Conservation (phyloP, 2,797 vertebrate genomes). For the Crocodylus rhombifer region DNA sequence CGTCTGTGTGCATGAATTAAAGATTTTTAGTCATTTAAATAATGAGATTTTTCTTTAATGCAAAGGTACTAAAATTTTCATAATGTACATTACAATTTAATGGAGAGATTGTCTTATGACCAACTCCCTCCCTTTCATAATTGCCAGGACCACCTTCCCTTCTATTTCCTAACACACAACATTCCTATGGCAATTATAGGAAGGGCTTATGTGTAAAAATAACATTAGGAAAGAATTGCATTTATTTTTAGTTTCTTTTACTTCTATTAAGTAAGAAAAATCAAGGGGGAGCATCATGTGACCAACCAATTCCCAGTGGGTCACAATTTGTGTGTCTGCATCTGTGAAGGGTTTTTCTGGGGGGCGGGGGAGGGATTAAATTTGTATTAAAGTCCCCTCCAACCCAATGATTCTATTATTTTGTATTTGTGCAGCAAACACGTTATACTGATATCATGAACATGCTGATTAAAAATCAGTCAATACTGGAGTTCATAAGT, state of each 20-base stretch:
- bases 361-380: too few species aligned
- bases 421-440: not conserved
- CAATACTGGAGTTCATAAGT: not conserved
- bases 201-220: not conserved
- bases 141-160: not conserved
- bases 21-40: not conserved
- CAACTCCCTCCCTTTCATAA: not conserved
- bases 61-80: accelerated
- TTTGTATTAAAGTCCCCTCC: not conserved
- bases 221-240: not conserved
- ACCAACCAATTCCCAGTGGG: not conserved
- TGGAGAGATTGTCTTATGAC: not conserved
- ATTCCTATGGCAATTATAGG: not conserved
- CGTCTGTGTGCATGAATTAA: not conserved
- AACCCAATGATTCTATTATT: not conserved
- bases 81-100: not conserved
- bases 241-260: not conserved
- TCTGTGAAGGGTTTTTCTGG: too few species aligned
- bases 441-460: not conserved
- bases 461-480: not conserved
- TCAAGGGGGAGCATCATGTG: not conserved
- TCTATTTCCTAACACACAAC: not conserved
- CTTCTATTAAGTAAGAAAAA: not conserved
- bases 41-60: not conserved
- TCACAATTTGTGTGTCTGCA: too few species aligned